Evolutionary conservation across 2,888 invertebrate genomes (phyloP), one percentile per base, ranked within the genome.

Genomic region (Thelaira solivaga): DNA sequence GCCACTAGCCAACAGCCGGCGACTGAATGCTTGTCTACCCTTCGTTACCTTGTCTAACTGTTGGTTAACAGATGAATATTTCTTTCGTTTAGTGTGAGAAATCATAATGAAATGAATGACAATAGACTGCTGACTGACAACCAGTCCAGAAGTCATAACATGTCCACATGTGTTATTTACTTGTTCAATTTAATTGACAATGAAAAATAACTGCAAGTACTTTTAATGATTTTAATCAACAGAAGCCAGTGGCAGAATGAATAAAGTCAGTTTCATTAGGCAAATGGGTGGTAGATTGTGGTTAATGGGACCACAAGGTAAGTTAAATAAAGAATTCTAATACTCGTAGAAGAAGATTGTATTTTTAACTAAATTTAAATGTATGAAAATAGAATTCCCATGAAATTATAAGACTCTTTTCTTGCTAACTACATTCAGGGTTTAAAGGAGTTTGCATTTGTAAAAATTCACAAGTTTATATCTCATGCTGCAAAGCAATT

Each of bases 171-270:
- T 61, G 72, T 72, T 61, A 72, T 39, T 49, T 72, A 67, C 62
- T 67, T 62, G 53, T 69, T 41, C 59, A 49, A 72, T 55, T 72
- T 47, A 68, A 67, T 67, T 72, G 76, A 77, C 76, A 72, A 67
- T 68, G 72, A 77, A 62, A 67, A 55, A 67, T 62, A 41, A 47
- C 59, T 67, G 39, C 59, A 29, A 72, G 64, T 41, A 39, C 16
- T 57, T 47, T 68, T 39, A 47, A 68, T 68, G 34, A 47, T 36
- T 68, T 68, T 55, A 36, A 53, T 31, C 34, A 31, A 31, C 26
- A 47, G 16, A 49, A 24, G 49, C 4, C 24, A 39, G 49, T 18
- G 26, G 10, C 8, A 22, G 10, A 18, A 18, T 10, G 20, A 20
- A 29, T 13, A 20, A 20, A 29, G 13, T 4, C 6, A 7, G 8